Base-by-base conservation (phyloP, 1,140 invertebrate species). In the Zaprionus tsacasi region DNA sequence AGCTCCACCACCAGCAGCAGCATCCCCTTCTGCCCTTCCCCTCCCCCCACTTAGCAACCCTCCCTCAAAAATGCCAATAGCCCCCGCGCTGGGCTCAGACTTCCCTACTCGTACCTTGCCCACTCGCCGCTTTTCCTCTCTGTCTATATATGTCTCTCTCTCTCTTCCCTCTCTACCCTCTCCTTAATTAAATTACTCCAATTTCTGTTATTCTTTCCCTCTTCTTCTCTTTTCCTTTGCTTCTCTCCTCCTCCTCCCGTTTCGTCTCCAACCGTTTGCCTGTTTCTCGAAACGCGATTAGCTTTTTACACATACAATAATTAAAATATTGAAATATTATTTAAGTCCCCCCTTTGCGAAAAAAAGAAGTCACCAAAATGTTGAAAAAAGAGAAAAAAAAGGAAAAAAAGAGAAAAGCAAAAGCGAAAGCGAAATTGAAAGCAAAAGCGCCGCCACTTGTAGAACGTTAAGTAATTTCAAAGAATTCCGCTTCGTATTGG, bases 241-340 rank as follows among this genome's bases (percentile, higher is more conserved):
- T n/a, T n/a, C 38, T 40, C 6, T 6, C 2, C 38, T 8, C 21
- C 27, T n/a, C 38, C 50, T 38, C 38, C 30, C 50, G 11, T 27
- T 13, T 64, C 63, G 8, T 17, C 40, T 66, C 21, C 30, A 30
- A 30, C 25, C 27, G 21, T 45, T 59, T 52, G 50, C 33, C 54
- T 71, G 30, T 71, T 57, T 73, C 61, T 82, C 54, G 65, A 59
- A 43, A 81, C 71, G 73, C 83, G 64, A 80, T 87, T 87, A 87
- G 82, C 82, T 87, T 87, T 87, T 72, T 87, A 87, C 73, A 82
- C 65, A 76, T 68, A 86, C 78, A 73, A 68, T 83, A 83, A 83
- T 85, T 83, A 83, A 79, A 78, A 74, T 75, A 86, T 79, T 79
- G 66, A 82, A 73, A 70, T 88, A 82, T 58, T 73, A 79, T 86